Conservation (phyloP, 2,797 vertebrate genomes). For the Sus cebifrons region DNA sequence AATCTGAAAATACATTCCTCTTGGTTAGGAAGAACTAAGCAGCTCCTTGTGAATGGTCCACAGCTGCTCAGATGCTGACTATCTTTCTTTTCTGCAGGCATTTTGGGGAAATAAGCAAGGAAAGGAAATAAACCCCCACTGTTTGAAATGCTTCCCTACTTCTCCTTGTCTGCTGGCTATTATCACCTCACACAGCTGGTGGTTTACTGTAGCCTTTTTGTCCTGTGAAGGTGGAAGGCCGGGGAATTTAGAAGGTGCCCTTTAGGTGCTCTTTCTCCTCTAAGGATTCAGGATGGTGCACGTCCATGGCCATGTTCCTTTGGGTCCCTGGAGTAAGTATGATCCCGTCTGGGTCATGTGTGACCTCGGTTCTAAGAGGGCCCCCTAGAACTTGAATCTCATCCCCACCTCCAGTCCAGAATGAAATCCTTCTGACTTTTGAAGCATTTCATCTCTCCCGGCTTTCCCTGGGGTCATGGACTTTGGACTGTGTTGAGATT, state of each 20-base stretch:
- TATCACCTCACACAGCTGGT: background rate
- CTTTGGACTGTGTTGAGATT: background rate
- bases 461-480: background rate
- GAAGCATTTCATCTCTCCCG: background rate
- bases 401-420: background rate
- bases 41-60: conserved; percentile 36
- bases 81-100: conserved; percentile 71
- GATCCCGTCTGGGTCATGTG: background rate
- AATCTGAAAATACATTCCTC: conserved; percentile 77
- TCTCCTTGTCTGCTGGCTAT: background rate
- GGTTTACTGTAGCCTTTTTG: background rate
- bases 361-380: background rate
- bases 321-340: background rate
- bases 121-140: conserved; percentile 74
- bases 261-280: background rate
- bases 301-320: background rate
- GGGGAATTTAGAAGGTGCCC: background rate
- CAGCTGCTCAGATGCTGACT: conserved; percentile 64
- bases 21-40: conserved; percentile 60
- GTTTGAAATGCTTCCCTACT: conserved; percentile 59
- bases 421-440: background rate
- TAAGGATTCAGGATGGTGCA: background rate
- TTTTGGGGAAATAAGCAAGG: conserved; percentile 65
- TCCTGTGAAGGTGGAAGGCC: background rate
- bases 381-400: background rate